A percentile compares a stretch with the other conserved stretches of the same genome.
Evolutionary conservation across 1,140 invertebrate genomes (phyloP).

Genomic region (Diuraphis noxia): DNA sequence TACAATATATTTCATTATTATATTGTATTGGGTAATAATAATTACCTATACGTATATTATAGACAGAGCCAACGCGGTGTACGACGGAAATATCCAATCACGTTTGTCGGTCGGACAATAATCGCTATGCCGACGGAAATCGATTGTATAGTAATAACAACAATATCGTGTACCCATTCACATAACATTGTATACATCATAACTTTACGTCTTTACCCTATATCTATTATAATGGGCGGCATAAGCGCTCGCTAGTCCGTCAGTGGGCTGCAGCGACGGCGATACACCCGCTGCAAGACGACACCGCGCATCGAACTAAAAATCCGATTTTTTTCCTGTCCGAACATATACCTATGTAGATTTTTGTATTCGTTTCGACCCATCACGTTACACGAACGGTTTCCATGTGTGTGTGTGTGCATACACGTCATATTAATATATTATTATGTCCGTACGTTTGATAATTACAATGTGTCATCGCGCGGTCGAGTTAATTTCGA

Average conservation of each 20-base stretch:
- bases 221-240: background rate
- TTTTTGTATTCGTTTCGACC: background rate
- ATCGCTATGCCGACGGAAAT: background rate
- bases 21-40: background rate
- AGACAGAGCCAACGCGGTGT: background rate
- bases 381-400: background rate
- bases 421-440: background rate
- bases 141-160: background rate
- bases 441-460: background rate
- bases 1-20: background rate
- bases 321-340: slow-evolving; percentile 45
- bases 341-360: background rate
- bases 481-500: slow-evolving; percentile 28
- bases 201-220: no score
- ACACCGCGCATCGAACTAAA: background rate
- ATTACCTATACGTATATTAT: background rate
- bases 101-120: slow-evolving; percentile 1
- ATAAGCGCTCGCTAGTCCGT: background rate
- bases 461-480: slow-evolving; percentile 45
- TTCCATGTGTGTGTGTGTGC: background rate
- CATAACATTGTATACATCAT: background rate
- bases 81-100: slow-evolving; percentile 6
- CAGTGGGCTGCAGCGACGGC: background rate
- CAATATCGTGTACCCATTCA: background rate
- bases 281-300: background rate